A percentile compares a stretch with the other conserved stretches of the same genome.
Evolutionary conservation across 2,797 vertebrate species (phyloP).

Genomic region (Prionace glauca): DNA sequence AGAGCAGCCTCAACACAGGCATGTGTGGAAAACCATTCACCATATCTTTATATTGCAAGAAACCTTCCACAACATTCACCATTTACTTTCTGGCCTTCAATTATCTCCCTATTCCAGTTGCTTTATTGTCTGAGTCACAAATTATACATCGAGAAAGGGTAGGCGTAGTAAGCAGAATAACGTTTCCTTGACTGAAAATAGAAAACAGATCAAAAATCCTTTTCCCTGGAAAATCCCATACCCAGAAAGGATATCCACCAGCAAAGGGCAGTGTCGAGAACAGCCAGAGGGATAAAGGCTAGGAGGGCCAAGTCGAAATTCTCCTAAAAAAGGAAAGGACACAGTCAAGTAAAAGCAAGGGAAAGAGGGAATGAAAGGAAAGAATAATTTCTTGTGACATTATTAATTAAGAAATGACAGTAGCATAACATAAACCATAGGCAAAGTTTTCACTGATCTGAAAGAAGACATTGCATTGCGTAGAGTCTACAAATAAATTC

Average conservation of each 20-base stretch:
- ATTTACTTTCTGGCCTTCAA: neutral
- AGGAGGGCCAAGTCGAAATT: constrained; percentile 75
- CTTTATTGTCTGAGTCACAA: neutral
- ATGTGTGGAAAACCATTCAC: neutral
- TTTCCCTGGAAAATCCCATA: neutral
- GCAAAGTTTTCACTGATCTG: neutral
- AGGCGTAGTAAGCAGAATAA: neutral
- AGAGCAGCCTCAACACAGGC: neutral
- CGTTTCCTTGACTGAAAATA: neutral
- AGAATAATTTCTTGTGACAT: neutral
- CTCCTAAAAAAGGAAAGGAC: constrained; percentile 54
- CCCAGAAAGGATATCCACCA: constrained; percentile 75
- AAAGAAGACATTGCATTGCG: neutral
- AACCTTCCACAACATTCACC: neutral
- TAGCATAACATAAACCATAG: neutral
- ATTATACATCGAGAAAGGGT: neutral
- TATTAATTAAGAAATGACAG: neutral
- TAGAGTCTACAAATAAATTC: neutral
- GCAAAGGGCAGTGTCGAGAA: constrained; percentile 75
- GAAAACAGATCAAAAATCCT: neutral
- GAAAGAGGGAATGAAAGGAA: constrained; percentile 53
- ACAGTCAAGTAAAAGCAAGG: constrained; percentile 51
- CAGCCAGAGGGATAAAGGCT: constrained; percentile 76
- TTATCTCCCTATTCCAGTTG: neutral
- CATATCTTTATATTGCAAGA: neutral